A percentile compares a stretch with the other conserved stretches of the same genome.
phyloP scores from a whole-genome alignment of 1,140 invertebrate genomes.

The Hylyphantes graminicola region DNA sequence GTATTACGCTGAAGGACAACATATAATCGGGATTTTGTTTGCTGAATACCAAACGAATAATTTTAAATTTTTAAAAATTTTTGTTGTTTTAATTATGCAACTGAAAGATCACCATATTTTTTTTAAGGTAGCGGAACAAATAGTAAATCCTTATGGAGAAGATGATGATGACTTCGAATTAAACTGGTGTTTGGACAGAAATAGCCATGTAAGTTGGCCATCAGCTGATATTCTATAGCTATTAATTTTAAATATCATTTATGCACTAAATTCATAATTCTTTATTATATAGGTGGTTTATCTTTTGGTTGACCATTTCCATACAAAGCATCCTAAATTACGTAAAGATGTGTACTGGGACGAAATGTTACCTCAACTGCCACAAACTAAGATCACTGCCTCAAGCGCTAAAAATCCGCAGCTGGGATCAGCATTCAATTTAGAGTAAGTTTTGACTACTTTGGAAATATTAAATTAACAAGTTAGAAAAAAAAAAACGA shows the following conservation, averaged over 20 bases:
- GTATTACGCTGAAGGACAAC: no score
- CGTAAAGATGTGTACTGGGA: conserved; percentile 69
- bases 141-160: conserved; percentile 70
- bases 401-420: conserved; percentile 61
- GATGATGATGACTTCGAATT: conserved; percentile 71
- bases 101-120: neutral
- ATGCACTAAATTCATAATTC: neutral
- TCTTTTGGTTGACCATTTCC: conserved; percentile 60
- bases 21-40: no score
- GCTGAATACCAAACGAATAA: no score
- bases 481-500: no score
- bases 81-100: no score
- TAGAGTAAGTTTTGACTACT: conserved; percentile 51
- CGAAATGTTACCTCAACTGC: conserved; percentile 65
- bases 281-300: conserved; percentile 36
- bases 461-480: no score
- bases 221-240: neutral
- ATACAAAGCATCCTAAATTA: conserved; percentile 60
- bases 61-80: no score
- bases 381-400: conserved; percentile 64
- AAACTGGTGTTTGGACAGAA: conserved; percentile 62
- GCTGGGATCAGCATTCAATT: conserved; percentile 63
- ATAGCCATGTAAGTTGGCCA: conserved; percentile 70
- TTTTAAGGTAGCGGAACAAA: conserved; percentile 64
- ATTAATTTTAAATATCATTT: neutral